Evolutionary conservation across 2,888 invertebrate genomes (phyloP), one percentile per base, ranked within the genome.

Genomic region (Nasonia oneida): DNA sequence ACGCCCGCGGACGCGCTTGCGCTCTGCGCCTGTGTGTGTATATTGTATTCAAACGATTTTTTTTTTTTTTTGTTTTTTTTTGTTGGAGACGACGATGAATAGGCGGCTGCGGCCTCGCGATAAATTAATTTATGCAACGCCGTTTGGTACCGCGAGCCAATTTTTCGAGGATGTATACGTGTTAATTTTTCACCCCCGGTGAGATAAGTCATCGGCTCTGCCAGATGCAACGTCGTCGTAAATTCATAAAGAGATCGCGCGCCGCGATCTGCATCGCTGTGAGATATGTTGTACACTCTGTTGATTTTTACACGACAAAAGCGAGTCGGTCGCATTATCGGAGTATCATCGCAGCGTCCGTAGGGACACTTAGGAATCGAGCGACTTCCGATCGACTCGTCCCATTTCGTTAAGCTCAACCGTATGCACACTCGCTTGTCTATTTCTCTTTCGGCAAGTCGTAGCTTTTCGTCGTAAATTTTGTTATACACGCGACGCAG

Each of bases 171-270:
- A 70, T 77, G 42, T 42, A 29, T 39, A 37, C 53, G 47, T 23
- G 75, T 37, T 50, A 47, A 57, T n/a, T 57, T 57, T 29, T 33
- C 67, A 29, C 67, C 14, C 67, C n/a, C n/a, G 18, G 6, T 61
- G 37, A 77, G 42, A 77, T 83, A 83, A 77, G 37, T 23, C 77
- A 8, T 6, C 57, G 77, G 77, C 42, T 83, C 57, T 73, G 47
- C 57, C 33, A 71, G 42, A 77, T 71, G 33, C 33, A 71, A 77
- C 61, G 64, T 61, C 67, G 39, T 71, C 71, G 71, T 77, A 83
- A 83, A 77, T 83, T 14, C 23, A 29, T 23, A 37, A 50, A n/a
- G 75, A 29, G 70, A 80, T 80, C 53, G 37, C 18, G 37, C 23
- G n/a, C n/a, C 70, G 37, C 50, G 33, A 80, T 80, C 70, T 23